These are phyloP conservation scores for Gallinago paraguaiae DNA, from an alignment of 2,113 vertebrate species.

Conservation along the genomic window DNA sequence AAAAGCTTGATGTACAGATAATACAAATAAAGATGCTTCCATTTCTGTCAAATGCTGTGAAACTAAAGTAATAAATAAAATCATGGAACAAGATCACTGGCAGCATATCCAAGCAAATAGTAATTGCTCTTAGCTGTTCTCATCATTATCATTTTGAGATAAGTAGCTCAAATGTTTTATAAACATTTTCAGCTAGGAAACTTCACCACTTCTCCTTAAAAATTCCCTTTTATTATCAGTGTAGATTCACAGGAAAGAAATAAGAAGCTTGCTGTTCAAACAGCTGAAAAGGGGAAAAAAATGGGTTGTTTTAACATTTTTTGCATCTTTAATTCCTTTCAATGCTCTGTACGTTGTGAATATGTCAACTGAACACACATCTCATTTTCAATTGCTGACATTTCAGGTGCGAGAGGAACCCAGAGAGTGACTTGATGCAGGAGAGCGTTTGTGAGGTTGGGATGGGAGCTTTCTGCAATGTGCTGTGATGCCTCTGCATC, in stretches of 20 bases:
- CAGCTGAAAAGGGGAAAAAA: not conserved
- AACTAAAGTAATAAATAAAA: slow-evolving; percentile 32
- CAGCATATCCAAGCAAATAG: not conserved
- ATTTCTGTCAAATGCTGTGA: slow-evolving; percentile 4
- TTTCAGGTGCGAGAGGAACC: not conserved
- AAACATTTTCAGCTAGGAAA: slow-evolving; percentile 41
- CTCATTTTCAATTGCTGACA: not conserved
- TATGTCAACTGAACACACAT: not conserved
- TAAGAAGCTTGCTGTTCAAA: not conserved
- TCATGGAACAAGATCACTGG: slow-evolving; percentile 23
- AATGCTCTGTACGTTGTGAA: not conserved
- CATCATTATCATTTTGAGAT: slow-evolving; percentile 15
- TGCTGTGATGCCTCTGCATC: not conserved
- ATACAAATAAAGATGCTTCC: not conserved
- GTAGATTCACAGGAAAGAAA: not conserved
- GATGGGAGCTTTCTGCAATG: not conserved
- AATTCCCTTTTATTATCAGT: slow-evolving; percentile 55
- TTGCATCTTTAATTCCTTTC: slow-evolving; percentile 47
- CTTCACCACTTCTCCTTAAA: slow-evolving; percentile 33
- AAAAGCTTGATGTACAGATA: not conserved
- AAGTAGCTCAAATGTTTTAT: slow-evolving; percentile 33
- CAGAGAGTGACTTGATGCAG: not conserved
- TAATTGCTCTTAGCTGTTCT: slow-evolving; percentile 22
- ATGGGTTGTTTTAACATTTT: slow-evolving; percentile 32
- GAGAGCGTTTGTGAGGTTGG: not conserved